Evolutionary conservation across 2,113 vertebrate species (phyloP), one percentile per base, ranked within the genome.

Genomic region (Ancistrus triradiatus): DNA sequence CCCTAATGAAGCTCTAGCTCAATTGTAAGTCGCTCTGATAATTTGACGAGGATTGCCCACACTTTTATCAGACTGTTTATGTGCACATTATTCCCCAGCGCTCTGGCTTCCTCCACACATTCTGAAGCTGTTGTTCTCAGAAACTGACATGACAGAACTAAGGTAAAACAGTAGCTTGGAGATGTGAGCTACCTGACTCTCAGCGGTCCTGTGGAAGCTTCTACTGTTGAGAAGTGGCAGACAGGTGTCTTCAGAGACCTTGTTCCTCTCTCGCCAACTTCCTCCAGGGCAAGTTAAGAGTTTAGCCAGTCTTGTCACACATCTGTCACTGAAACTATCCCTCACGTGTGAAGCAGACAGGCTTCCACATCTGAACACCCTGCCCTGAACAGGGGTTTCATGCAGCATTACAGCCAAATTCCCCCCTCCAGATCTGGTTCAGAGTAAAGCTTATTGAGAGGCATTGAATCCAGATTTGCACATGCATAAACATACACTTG

Each of bases 121-220:
- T n/a, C n/a, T n/a, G 68, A 60, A 81, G 83, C 80, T 75, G 80
- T 75, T 46, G 77, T 77, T 72, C 59, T 77, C 61, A 69, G 79
- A 79, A 82, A 78, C 82, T 78, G 42, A 81, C 80, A 77, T 83
- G 84, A 85, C 84, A 82, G 78, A 73, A 55, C 57, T 58, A 71
- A 74, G 78, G 81, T 81, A 74, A 68, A 71, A 80, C 59, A 71
- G 42, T 69, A 63, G 52, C 75, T 82, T 70, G 40, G 49, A 75
- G 70, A 72, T 74, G 75, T 58, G 71, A 82, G 74, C 65, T 77
- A 75, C 43, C 42, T 69, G 71, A 74, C 60, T 60, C 60, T 69
- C 33, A 37, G 60, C 66, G 40, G 76, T 65, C 59, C 69, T 19
- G 24, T 77, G 72, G 59, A 47, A 42, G 44, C 58, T 60, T 37